Evolutionary conservation across 2,888 invertebrate species (phyloP), one percentile per base, ranked within the genome.

Genomic region (Drosophila infuscata): DNA sequence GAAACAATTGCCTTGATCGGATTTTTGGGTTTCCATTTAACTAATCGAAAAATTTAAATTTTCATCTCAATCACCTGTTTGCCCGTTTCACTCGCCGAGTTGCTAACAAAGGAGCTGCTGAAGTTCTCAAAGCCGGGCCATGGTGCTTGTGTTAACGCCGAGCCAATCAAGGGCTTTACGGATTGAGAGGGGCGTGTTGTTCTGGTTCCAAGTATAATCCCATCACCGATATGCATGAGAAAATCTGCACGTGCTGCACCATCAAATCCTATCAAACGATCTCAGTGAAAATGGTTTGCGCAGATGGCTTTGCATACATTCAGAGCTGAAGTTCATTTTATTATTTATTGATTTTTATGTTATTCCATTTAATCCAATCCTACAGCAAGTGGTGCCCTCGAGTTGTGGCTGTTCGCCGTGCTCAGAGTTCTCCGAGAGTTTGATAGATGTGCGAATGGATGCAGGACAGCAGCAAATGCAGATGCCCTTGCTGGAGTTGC

Each of bases 121-220:
- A 93, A 94, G 67, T 89, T 94, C 9, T 81, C 82, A 7, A 88
- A 94, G 46, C 91, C 91, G 0, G 79, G 85, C 15, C 95, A 95
- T 91, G 96, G 96, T 0, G 79, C 93, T 1, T 97, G 97, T 91
- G 92, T 93, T 72, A 97, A 97, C 93, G 91, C 93, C 32, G 89
- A 94, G 62, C 94, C 95, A 0, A 93, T 97, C 25, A 77, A 82
- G 6, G 95, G 94, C 6, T 95, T 97, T 86, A 95, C 94, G 11
- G 95, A 96, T 92, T 97, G 97, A 83, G 94, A 94, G 57, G 97
- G 1, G 90, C 93, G 17, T 97, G 97, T 85, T 93, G 94, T 76
- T 96, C 97, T 0, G 95, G 95, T 25, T 95, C 96, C 0, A 92
- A 94, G 17, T 97, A 95, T 79, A 96, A 96, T 87, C 92, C 94